Conservation (phyloP, 2,797 vertebrate species). For the Caiman crocodilus region DNA sequence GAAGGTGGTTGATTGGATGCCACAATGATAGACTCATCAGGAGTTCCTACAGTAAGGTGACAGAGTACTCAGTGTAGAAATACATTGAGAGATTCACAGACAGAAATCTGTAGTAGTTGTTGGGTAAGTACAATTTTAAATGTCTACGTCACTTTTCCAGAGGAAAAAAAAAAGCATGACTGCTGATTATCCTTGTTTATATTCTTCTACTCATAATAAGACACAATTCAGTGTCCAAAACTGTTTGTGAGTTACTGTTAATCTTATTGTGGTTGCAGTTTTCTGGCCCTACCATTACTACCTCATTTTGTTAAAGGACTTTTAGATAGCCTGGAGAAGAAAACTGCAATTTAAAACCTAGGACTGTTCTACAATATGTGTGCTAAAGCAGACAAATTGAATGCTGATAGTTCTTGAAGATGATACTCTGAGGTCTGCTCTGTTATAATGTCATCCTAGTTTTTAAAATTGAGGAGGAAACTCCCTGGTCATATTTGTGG, state of each 20-base stretch:
- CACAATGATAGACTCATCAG: background rate
- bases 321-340: slow-evolving; percentile 6
- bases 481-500: background rate
- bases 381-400: background rate
- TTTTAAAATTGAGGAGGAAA: background rate
- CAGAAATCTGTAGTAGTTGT: background rate
- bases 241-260: background rate
- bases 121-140: background rate
- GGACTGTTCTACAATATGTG: background rate
- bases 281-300: background rate
- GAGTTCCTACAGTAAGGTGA: background rate
- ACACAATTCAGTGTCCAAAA: background rate
- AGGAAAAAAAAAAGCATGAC: background rate
- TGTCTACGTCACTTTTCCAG: background rate
- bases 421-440: background rate
- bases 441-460: background rate
- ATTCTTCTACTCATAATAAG: background rate
- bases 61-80: background rate
- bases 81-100: background rate
- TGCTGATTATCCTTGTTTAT: background rate
- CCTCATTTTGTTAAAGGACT: slow-evolving; percentile 21
- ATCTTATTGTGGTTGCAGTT: background rate
- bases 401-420: background rate
- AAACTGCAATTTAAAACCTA: background rate
- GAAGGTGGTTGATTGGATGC: background rate